These are phyloP conservation scores for Diarsia brunnea DNA, from an alignment of 2,888 invertebrate genomes.

Conservation along the genomic window DNA sequence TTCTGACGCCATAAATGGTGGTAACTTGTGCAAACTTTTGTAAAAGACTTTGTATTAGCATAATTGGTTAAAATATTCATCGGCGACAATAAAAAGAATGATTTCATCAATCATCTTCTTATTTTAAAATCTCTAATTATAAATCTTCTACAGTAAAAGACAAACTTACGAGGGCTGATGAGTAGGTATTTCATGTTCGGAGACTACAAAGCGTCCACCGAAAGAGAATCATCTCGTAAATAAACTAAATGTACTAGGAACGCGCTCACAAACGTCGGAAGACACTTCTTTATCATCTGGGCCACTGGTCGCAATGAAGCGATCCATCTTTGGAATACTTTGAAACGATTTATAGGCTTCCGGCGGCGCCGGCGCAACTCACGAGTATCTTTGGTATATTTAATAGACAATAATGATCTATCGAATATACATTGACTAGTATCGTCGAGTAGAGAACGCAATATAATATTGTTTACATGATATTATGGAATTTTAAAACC, in stretches of 20 bases:
- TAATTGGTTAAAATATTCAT: neutral
- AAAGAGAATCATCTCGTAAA: slow-evolving; percentile 70
- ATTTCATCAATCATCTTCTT: neutral
- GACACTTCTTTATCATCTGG: slow-evolving; percentile 71
- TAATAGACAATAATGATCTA: slow-evolving; percentile 37
- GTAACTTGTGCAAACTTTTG: slow-evolving; percentile 21
- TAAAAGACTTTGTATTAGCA: neutral
- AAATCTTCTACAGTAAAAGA: neutral
- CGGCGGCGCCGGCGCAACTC: slow-evolving; percentile 63
- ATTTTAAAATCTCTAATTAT: no score
- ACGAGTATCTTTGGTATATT: slow-evolving; percentile 35
- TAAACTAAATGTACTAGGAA: slow-evolving; percentile 63
- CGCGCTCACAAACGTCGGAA: slow-evolving; percentile 69
- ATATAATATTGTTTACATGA: neutral
- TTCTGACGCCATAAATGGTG: slow-evolving; percentile 40
- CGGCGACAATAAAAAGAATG: neutral
- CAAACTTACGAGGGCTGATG: neutral
- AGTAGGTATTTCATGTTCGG: slow-evolving; percentile 37
- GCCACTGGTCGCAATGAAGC: slow-evolving; percentile 68
- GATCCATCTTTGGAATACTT: slow-evolving; percentile 72
- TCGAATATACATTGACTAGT: neutral
- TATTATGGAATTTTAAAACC: neutral
- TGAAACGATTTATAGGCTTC: slow-evolving; percentile 64
- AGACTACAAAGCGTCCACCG: slow-evolving; percentile 63
- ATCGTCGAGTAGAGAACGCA: neutral